These are phyloP conservation scores for Sphaerodactylus townsendi DNA, from an alignment of 2,113 vertebrate species.

Conservation along the genomic window DNA sequence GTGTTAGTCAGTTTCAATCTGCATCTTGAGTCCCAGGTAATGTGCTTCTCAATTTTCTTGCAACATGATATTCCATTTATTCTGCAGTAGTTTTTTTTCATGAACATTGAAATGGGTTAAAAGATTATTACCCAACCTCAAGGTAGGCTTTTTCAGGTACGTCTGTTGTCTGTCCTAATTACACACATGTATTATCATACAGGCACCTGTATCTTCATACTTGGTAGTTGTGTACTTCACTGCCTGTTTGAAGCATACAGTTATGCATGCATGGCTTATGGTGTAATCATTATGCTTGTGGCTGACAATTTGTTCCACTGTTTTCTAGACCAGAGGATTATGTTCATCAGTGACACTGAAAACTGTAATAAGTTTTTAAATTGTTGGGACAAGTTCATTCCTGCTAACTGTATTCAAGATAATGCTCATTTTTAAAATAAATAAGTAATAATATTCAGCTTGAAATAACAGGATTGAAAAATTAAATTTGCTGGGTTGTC, in stretches of 20 bases:
- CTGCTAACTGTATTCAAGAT: background rate
- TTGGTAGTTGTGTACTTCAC: background rate
- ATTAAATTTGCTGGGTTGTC: background rate
- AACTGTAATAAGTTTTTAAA: conserved; percentile 1
- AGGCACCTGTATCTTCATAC: background rate
- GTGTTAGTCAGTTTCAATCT: conserved; percentile 38
- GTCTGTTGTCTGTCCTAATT: background rate
- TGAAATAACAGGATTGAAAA: background rate
- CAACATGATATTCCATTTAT: conserved; percentile 17
- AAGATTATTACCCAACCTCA: conserved; percentile 3
- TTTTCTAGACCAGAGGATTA: background rate
- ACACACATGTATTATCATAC: background rate
- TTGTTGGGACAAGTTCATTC: background rate
- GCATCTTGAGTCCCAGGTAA: conserved; percentile 14
- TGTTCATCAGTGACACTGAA: background rate
- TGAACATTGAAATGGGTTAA: conserved; percentile 25
- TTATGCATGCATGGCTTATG: conserved; percentile 20
- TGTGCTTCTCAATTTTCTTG: conserved; percentile 8
- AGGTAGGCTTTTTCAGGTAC: conserved; percentile 11
- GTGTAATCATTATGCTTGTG: conserved; percentile 6
- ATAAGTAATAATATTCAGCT: conserved; percentile 1
- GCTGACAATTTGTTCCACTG: conserved; percentile 7
- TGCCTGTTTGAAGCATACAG: background rate
- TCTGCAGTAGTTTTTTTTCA: conserved; percentile 11
- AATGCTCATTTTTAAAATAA: background rate